Base-by-base conservation (phyloP, 2,888 invertebrate species). In the Alcis repandata region DNA sequence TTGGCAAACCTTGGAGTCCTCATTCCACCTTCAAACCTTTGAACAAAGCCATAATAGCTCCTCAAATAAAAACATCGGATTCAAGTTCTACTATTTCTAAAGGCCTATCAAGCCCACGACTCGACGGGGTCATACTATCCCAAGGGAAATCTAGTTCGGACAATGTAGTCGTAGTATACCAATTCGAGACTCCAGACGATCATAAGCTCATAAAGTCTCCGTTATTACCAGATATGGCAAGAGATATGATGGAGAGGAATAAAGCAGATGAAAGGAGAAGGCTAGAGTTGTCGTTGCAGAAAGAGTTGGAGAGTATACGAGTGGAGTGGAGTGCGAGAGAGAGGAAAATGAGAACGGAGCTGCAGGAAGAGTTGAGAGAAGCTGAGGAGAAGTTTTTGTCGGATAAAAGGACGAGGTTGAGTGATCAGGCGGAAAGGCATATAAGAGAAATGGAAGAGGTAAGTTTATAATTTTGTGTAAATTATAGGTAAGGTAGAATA, bases 261-360 rank as follows among this genome's bases (percentile, higher is more conserved):
- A 92, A 91, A 70, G 85, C 80, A 60, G 91, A 91, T 69, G 90
- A 91, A 69, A 87, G 84, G 59, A 88, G 89, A 79, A 84, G 92
- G 78, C 68, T 92, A 54, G 92, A 93, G 73, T 76, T 92, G 59
- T 80, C 88, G 40, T 73, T 92, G 68, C 89, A 94, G 77, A 93
- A 92, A 62, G 94, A 94, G 80, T 85, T 95, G 70, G 92, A 94
- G 73, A 79, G 86, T 70, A 85, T 95, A 53, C 94, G 94, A 74
- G 92, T 94, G 69, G 95, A 95, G 57, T 92, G 95, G 76, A 92
- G 94, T 67, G 90, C 91, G 64, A 94, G 79, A 86, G 95, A 87
- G 75, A 95, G 82, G 88, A 94, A 80, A 84, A 92, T 83, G 94
- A 94, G 85, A 79, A 91, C 93, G 17, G 94, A 94, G 74, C 78